Percentiles rank a stretch among this genome's conserved stretches.
Evolutionary conservation across 1,140 invertebrate species (phyloP).

Genomic region (Leucophenga varia): DNA sequence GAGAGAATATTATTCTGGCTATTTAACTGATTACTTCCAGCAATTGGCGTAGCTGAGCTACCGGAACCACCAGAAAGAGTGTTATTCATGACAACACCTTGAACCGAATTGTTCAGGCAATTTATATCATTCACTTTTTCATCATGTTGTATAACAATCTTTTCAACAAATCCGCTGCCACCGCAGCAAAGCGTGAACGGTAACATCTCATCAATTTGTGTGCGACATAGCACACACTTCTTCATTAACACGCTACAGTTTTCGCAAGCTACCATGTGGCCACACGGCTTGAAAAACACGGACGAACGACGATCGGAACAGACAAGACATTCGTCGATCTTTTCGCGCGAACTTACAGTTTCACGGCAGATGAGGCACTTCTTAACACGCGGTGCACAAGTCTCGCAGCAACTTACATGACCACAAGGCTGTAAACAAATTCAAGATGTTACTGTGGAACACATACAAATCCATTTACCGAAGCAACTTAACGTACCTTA

Average conservation of each 20-base stretch:
- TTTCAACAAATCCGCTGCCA: conserved; percentile 60
- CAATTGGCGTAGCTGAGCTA: conserved; percentile 15
- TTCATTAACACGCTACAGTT: conserved; percentile 92
- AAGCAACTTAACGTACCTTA: conserved; percentile 28
- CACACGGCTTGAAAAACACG: conserved; percentile 90
- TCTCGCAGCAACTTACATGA: conserved; percentile 90
- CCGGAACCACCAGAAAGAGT: conserved; percentile 39
- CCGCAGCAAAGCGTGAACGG: conserved; percentile 72
- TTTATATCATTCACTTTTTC: conserved; percentile 33
- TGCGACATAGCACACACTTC: conserved; percentile 92
- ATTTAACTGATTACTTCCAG: conserved; percentile 32
- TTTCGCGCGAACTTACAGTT: conserved; percentile 72
- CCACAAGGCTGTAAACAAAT: conserved; percentile 76
- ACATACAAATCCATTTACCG: not conserved
- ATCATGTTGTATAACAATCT: conserved; percentile 47
- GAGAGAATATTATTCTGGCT: conserved; percentile 46
- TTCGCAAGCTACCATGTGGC: conserved; percentile 93
- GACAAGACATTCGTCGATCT: conserved; percentile 95
- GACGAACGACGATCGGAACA: conserved; percentile 92
- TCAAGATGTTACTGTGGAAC: not conserved
- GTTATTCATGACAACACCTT: conserved; percentile 53
- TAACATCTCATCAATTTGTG: conserved; percentile 79
- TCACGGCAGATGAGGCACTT: conserved; percentile 94
- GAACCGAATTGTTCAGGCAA: conserved; percentile 42
- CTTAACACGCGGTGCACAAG: conserved; percentile 89